Conservation (phyloP, 2,797 vertebrate genomes). For the Phyllotis vaccarum region DNA sequence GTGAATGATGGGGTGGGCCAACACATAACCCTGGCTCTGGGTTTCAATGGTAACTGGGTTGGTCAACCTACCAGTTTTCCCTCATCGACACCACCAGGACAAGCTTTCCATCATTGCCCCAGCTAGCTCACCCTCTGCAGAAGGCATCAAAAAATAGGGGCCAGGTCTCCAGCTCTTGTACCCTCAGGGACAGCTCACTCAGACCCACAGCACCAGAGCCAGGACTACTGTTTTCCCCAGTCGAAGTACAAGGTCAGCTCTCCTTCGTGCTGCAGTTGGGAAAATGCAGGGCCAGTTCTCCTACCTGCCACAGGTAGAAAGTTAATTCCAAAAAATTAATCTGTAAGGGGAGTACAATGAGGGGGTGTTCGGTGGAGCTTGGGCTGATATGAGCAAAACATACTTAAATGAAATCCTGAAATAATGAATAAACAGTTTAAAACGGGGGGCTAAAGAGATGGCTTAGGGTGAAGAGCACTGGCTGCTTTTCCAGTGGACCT, state of each 20-base stretch:
- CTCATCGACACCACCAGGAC: background rate
- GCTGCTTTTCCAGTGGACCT: background rate
- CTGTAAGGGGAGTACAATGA: background rate
- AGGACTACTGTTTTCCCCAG: no score
- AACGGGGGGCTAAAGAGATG: background rate
- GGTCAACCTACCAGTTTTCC: background rate
- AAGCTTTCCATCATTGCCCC: background rate
- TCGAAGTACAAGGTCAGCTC: background rate
- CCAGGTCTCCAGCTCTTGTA: accelerated
- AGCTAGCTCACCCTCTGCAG: background rate
- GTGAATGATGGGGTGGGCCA: background rate
- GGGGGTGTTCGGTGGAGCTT: background rate
- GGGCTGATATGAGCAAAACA: background rate
- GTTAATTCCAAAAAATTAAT: background rate
- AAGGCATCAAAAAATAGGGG: background rate
- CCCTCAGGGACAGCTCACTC: background rate
- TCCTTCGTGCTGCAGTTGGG: background rate
- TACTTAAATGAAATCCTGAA: background rate
- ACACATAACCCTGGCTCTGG: background rate
- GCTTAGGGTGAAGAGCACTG: background rate
- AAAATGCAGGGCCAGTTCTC: background rate
- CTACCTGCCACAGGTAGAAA: background rate
- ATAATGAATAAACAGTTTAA: background rate
- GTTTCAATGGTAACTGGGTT: background rate
- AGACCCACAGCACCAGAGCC: no score